phyloP scores from a whole-genome alignment of 30 jellyfish, hydroid and myxozoan genomes.

The Cassiopea xamachana region DNA sequence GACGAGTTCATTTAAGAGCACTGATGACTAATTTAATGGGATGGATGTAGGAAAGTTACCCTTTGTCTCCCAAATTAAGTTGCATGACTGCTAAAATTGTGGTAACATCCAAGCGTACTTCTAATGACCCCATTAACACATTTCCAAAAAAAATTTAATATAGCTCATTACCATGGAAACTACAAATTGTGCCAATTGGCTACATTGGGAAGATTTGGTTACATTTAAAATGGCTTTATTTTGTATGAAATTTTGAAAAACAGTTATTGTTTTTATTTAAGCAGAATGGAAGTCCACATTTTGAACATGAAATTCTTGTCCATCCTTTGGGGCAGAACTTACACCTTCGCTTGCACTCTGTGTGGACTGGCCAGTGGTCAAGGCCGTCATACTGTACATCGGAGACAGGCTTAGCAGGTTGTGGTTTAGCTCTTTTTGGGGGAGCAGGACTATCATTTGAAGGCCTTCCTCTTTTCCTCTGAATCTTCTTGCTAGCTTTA shows the following conservation, averaged over 20 bases:
- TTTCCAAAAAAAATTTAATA: too few relatives aligned
- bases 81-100: too few relatives aligned
- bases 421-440: background rate
- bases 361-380: conserved; percentile 41
- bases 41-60: too few relatives aligned
- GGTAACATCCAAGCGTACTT: too few relatives aligned
- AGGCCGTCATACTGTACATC: conserved; percentile 19
- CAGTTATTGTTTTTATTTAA: conserved; percentile 13
- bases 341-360: conserved; percentile 17
- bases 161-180: background rate
- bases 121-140: too few relatives aligned
- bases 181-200: conserved; percentile 45
- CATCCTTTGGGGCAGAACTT: conserved; percentile 24
- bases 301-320: background rate
- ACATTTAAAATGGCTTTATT: conserved; percentile 67
- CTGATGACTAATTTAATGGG: too few relatives aligned
- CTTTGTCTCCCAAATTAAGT: too few relatives aligned
- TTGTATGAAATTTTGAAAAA: background rate
- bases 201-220: conserved; percentile 59
- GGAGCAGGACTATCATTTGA: background rate
- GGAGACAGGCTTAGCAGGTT: background rate
- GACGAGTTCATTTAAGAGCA: too few relatives aligned
- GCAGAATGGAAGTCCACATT: background rate
- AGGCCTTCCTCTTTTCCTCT: conserved; percentile 10
- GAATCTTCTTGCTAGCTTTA: conserved; percentile 8